These are phyloP conservation scores for Troglohyphantes excavatus DNA, from an alignment of 2,888 invertebrate species.

Conservation along the genomic window DNA sequence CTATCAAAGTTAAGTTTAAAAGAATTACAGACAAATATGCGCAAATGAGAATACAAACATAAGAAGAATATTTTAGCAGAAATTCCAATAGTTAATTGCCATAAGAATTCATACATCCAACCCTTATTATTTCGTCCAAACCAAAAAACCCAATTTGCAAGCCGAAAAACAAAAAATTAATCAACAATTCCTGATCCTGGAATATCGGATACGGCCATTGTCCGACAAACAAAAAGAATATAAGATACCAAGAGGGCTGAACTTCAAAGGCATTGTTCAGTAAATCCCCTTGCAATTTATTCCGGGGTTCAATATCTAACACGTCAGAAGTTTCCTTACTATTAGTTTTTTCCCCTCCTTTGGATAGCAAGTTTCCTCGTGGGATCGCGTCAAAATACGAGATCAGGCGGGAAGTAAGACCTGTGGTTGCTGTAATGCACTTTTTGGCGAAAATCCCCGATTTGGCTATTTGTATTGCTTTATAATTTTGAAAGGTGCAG, in stretches of 20 bases:
- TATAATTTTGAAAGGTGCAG: too few species aligned
- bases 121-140: not conserved
- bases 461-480: too few species aligned
- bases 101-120: too few species aligned
- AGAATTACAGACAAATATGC: too few species aligned
- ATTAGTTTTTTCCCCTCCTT: not conserved
- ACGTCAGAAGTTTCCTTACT: not conserved
- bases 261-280: slow-evolving; percentile 3
- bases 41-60: too few species aligned
- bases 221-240: not conserved
- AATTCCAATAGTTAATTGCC: too few species aligned
- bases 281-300: slow-evolving; percentile 39
- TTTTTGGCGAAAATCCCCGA: too few species aligned
- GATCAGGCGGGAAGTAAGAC: not conserved
- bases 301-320: slow-evolving; percentile 16
- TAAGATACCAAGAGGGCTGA: not conserved
- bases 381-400: slow-evolving; percentile 4
- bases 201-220: not conserved
- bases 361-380: not conserved
- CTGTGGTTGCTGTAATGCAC: too few species aligned
- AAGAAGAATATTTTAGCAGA: too few species aligned
- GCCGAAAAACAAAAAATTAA: not conserved
- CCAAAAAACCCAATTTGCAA: not conserved
- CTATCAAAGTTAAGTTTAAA: too few species aligned
- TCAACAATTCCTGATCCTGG: not conserved